Percentiles rank a stretch among this genome's conserved stretches.
phyloP scores from a whole-genome alignment of 2,797 vertebrate genomes.

The Benthosema pterotum region DNA sequence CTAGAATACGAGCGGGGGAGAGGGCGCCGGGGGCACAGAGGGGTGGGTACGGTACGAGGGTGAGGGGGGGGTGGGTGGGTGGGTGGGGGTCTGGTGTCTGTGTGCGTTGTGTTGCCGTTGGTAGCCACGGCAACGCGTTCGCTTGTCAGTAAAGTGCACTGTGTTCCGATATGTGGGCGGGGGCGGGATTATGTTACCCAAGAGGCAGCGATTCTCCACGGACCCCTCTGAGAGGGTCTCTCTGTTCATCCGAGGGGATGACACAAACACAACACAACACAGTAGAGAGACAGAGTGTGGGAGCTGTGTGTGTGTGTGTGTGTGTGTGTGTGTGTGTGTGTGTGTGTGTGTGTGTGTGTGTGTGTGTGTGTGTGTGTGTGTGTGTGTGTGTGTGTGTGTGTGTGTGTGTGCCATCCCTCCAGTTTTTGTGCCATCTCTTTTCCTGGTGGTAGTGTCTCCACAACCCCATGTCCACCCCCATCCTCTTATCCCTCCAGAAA shows the following conservation, averaged over 20 bases:
- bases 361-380: conserved; percentile 1
- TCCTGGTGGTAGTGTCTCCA: conserved; percentile 48
- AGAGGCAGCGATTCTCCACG: conserved; percentile 55
- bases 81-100: conserved; percentile 15
- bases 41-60: background rate
- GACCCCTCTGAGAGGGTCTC: conserved; percentile 19
- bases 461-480: conserved; percentile 34
- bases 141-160: conserved; percentile 44
- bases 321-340: background rate
- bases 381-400: too few species aligned
- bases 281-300: conserved; percentile 5
- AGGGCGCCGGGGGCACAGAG: conserved; percentile 1
- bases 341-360: conserved; percentile 6
- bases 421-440: conserved; percentile 57
- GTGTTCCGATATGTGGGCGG: conserved; percentile 51
- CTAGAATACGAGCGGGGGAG: conserved; percentile 32
- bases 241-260: conserved; percentile 23
- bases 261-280: conserved; percentile 34
- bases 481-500: conserved; percentile 50
- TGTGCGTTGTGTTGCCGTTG: conserved; percentile 44
- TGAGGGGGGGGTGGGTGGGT: conserved; percentile 18
- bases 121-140: conserved; percentile 56
- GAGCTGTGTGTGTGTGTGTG: background rate
- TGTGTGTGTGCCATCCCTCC: conserved; percentile 30
- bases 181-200: conserved; percentile 37